phyloP scores from a whole-genome alignment of 2,888 invertebrate genomes.

The Eristalis arbustorum region DNA sequence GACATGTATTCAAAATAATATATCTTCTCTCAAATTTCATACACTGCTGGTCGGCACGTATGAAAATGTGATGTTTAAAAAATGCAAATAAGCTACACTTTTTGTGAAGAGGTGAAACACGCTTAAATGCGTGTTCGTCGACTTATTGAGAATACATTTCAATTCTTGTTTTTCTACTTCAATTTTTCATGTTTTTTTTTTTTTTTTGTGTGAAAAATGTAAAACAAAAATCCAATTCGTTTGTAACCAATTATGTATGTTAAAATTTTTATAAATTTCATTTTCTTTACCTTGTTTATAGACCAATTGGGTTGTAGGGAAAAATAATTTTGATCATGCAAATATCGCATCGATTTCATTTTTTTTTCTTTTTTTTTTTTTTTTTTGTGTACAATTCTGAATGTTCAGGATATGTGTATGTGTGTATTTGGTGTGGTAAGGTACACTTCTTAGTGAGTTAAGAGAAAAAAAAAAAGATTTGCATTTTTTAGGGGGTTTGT shows the following conservation, averaged over 20 bases:
- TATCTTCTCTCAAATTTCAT: background rate
- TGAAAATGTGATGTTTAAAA: conserved; percentile 4
- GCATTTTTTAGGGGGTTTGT: conserved; percentile 68
- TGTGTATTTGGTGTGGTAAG: conserved; percentile 40
- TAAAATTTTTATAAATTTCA: conserved; percentile 13
- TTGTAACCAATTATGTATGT: conserved; percentile 32
- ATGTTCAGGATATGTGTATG: conserved; percentile 32
- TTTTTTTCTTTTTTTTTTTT: background rate
- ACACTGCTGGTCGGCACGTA: background rate
- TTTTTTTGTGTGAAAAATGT: conserved; percentile 76
- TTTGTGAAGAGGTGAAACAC: no score
- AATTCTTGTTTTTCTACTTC: background rate
- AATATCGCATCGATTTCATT: conserved; percentile 23
- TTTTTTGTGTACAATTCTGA: conserved; percentile 35
- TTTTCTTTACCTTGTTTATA: conserved; percentile 24
- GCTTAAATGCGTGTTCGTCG: background rate
- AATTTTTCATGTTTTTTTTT: conserved; percentile 62
- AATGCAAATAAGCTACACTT: background rate
- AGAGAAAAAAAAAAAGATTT: conserved; percentile 41
- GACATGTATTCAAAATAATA: conserved; percentile 7
- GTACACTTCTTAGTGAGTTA: conserved; percentile 46
- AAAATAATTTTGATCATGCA: conserved; percentile 52
- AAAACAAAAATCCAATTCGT: conserved; percentile 80
- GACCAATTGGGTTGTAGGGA: conserved; percentile 57
- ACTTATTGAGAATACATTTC: conserved; percentile 31